Evolutionary conservation across 1,140 invertebrate species (phyloP).

Genomic region (Trachelipus rathkii): DNA sequence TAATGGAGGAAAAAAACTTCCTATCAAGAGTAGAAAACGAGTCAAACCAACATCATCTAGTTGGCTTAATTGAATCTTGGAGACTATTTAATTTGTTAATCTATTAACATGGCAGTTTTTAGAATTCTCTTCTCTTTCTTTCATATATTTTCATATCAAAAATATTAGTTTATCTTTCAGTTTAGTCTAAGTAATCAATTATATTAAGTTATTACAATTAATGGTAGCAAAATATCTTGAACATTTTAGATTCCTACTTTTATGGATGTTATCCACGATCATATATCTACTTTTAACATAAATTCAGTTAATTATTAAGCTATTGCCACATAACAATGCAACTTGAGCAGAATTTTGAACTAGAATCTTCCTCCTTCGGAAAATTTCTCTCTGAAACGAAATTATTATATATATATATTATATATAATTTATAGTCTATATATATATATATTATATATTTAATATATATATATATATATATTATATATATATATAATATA

Average conservation of each 20-base stretch:
- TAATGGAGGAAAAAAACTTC: not conserved
- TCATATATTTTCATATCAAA: not conserved
- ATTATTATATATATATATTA: not conserved
- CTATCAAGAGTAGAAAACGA: not conserved
- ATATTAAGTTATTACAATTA: not conserved
- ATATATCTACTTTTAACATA: not conserved
- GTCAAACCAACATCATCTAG: not conserved
- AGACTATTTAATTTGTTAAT: no score
- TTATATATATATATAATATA: not conserved
- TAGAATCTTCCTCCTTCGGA: not conserved
- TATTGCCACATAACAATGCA: not conserved
- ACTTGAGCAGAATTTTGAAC: slow-evolving; percentile 1
- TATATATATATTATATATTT: not conserved
- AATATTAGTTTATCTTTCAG: not conserved
- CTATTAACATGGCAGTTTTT: no score
- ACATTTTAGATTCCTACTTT: not conserved
- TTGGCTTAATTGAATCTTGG: not conserved
- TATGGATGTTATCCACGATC: not conserved
- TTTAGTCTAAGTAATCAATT: not conserved
- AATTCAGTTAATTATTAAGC: not conserved
- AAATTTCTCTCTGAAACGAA: not conserved
- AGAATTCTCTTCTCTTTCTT: no score
- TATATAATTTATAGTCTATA: not conserved
- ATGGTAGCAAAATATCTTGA: not conserved
- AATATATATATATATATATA: slow-evolving; percentile 5